Base-by-base conservation (phyloP, 2,888 invertebrate genomes). In the Leucophora obtusa region DNA sequence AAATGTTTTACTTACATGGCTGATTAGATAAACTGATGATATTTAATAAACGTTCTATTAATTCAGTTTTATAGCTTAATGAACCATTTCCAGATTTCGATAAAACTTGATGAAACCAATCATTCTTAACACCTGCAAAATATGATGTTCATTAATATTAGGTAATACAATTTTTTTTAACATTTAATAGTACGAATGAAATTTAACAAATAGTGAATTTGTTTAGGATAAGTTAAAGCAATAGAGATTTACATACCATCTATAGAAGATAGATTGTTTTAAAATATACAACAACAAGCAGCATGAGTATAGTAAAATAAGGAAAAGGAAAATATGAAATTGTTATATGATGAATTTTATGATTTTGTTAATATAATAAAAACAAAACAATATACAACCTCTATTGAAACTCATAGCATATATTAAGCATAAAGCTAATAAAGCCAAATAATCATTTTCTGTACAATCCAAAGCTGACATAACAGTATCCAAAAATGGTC, bases 401-500 rank as follows among this genome's bases (percentile, higher is more conserved):
- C 94, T 93, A 91, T 99, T 99, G 89, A 96, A 96, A 79, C 96
- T 96, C 90, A 99, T 93, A 14, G 98, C 97, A 89, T 97, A 98
- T 51, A 99, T 93, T 78, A 99, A 92, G 90, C 98, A 97, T 15
- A 99, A 92, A 4, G 96, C 95, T 89, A 98, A 96, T 78, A 99
- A 91, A 7, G 98, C 95, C 58, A 96, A 93, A 88, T 99, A 98
- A 91, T 99, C 99, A 90, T 98, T 98, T 87, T 98, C 97, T 11
- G 92, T 92, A 88, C 97, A 97, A 87, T 96, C 96, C 84, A 99
- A 91, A 0, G 97, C 95, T 85, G 95, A 94, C 79, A 98, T 92
- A 62, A 98, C 94, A 6, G 97, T 96, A 89, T 97, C 96, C 83
- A 98, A 91, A 91, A 98, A 98, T 0, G 97, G 90, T 18, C 89